Percentiles rank a stretch among this genome's conserved stretches.
Evolutionary conservation across 2,888 invertebrate genomes (phyloP).

Genomic region (Chelonus formosanus): DNA sequence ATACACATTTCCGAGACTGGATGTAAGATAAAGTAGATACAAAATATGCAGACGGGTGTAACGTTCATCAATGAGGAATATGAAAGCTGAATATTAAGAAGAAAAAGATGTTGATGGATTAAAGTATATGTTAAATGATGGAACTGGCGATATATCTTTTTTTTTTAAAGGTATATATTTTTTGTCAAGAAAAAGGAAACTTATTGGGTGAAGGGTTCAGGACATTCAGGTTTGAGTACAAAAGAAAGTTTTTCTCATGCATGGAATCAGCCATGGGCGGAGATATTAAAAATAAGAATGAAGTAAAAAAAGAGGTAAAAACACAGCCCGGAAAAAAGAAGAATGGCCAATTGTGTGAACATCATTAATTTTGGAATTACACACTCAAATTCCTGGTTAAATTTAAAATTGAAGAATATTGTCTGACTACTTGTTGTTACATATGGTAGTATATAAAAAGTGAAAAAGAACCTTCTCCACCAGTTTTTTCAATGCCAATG

Average conservation of each 20-base stretch:
- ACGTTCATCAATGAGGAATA: constrained; percentile 16
- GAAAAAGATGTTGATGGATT: neutral
- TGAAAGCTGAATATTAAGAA: constrained; percentile 1
- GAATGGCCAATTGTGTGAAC: too few species aligned
- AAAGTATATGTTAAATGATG: too few species aligned
- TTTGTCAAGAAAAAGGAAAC: too few species aligned
- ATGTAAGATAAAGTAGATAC: neutral
- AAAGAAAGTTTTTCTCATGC: too few species aligned
- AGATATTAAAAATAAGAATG: too few species aligned
- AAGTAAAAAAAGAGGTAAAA: neutral
- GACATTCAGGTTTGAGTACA: too few species aligned
- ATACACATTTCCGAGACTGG: constrained; percentile 4
- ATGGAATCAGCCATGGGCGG: too few species aligned
- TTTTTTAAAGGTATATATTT: too few species aligned
- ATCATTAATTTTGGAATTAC: too few species aligned
- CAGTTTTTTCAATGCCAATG: constrained; percentile 38
- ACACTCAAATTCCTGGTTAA: constrained; percentile 5
- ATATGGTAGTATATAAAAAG: constrained; percentile 31
- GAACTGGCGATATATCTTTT: too few species aligned
- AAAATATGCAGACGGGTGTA: constrained; percentile 19
- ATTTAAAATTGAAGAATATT: constrained; percentile 43
- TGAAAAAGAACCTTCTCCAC: constrained; percentile 29
- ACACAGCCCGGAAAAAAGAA: too few species aligned
- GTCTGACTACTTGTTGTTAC: constrained; percentile 36
- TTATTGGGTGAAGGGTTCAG: too few species aligned